Evolutionary conservation across 2,113 vertebrate genomes (phyloP).

Genomic region (Pipra filicauda): DNA sequence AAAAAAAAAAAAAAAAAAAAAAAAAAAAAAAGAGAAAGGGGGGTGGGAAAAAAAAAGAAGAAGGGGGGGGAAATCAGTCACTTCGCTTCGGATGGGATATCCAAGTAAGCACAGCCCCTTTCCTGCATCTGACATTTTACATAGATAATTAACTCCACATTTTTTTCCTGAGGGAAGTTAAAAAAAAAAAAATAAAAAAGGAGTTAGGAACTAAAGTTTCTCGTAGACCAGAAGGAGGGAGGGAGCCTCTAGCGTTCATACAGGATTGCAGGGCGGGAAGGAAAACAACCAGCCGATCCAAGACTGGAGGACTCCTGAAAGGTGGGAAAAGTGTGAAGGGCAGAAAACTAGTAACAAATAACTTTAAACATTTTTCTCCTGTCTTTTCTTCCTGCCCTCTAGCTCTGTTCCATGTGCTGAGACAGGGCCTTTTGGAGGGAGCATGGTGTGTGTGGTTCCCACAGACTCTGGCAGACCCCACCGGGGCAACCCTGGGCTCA

Average conservation of each 20-base stretch:
- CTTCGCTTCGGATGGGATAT: constrained; percentile 70
- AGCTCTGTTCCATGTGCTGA: not conserved
- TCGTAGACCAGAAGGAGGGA: constrained; percentile 12
- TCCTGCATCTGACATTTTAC: constrained; percentile 78
- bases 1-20: constrained; percentile 30
- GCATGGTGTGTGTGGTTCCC: not conserved
- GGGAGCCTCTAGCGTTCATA: constrained; percentile 76
- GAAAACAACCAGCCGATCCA: not conserved
- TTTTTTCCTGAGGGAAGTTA: constrained; percentile 56
- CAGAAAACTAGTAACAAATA: not conserved
- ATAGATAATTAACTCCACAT: constrained; percentile 79
- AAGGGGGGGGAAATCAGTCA: not conserved
- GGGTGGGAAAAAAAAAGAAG: not conserved
- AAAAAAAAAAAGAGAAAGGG: not conserved
- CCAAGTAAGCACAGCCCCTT: constrained; percentile 86
- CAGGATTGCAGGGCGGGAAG: not conserved
- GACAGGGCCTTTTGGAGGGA: not conserved
- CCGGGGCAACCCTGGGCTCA: fast-evolving
- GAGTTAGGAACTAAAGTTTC: constrained; percentile 46
- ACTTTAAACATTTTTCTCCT: not conserved
- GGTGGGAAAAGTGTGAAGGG: not conserved
- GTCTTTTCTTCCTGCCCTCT: not conserved
- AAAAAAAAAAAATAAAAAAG: constrained; percentile 41
- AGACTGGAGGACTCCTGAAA: not conserved
- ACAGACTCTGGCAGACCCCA: not conserved